phyloP scores from a whole-genome alignment of 2,888 invertebrate species.

The Cerceris ruficornis region DNA sequence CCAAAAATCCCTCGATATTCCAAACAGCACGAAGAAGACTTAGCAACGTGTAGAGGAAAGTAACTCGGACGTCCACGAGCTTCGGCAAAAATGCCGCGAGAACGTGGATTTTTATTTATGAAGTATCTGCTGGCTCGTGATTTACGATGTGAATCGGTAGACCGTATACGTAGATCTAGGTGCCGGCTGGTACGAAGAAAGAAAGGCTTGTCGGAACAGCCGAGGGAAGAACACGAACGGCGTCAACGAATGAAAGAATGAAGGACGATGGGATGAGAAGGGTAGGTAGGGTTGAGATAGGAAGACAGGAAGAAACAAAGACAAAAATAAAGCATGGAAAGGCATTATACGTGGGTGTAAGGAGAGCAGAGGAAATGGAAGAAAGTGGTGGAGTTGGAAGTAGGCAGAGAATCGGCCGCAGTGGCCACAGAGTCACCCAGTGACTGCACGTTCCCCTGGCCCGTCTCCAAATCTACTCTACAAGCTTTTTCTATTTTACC shows the following conservation, averaged over 20 bases:
- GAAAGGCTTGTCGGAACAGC: constrained; percentile 28
- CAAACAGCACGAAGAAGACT: not conserved
- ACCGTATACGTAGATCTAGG: constrained; percentile 52
- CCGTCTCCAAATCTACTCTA: constrained; percentile 76
- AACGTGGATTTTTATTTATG: constrained; percentile 68
- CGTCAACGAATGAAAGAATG: constrained; percentile 34
- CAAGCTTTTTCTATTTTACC: constrained; percentile 76
- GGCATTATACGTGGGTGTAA: constrained; percentile 29
- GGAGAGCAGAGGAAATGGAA: constrained; percentile 37
- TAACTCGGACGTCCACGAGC: constrained; percentile 15
- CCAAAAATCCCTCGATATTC: not conserved
- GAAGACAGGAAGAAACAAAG: constrained; percentile 31
- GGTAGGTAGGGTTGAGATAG: constrained; percentile 24
- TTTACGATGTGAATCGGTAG: constrained; percentile 72
- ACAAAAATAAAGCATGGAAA: constrained; percentile 47
- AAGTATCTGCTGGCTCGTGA: constrained; percentile 71
- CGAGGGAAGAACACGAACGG: constrained; percentile 19
- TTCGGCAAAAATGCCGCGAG: constrained; percentile 43
- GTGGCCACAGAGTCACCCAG: constrained; percentile 62
- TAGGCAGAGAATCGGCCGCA: constrained; percentile 60
- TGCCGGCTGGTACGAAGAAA: constrained; percentile 25
- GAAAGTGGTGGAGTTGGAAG: constrained; percentile 43
- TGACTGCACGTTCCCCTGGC: constrained; percentile 69
- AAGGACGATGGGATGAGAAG: not conserved
- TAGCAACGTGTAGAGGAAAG: constrained; percentile 4